Evolutionary conservation across 2,797 vertebrate species (phyloP).

Genomic region (Notolepis coatsorum): DNA sequence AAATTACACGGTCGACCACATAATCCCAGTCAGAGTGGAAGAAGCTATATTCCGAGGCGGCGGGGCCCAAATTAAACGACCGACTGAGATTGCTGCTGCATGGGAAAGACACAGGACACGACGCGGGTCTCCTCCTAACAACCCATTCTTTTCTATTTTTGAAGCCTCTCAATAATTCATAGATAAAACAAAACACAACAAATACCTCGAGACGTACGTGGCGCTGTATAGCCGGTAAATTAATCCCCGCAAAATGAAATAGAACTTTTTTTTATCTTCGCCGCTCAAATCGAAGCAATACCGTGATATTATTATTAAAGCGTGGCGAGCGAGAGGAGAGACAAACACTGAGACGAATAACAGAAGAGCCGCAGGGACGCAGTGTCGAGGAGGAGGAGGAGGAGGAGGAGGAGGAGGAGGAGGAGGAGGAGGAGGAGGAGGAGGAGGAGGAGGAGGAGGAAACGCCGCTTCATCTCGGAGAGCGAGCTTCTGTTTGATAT

Average conservation of each 20-base stretch:
- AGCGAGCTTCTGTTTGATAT: slow-evolving; percentile 58
- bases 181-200: slow-evolving; percentile 86
- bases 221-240: slow-evolving; percentile 75
- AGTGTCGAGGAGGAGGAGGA: slow-evolving; percentile 67
- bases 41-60: slow-evolving; percentile 71
- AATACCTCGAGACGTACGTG: slow-evolving; percentile 82
- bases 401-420: no score
- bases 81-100: slow-evolving; percentile 74
- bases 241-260: slow-evolving; percentile 87
- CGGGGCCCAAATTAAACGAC: slow-evolving; percentile 83
- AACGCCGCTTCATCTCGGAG: slow-evolving; percentile 75
- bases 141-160: slow-evolving; percentile 67
- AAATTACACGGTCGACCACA: slow-evolving; percentile 77
- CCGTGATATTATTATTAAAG: slow-evolving; percentile 86
- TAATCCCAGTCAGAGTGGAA: slow-evolving; percentile 70
- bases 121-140: slow-evolving; percentile 47
- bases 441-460: no score
- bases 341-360: slow-evolving; percentile 81
- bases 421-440: no score
- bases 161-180: slow-evolving; percentile 86
- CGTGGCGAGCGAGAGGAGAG: slow-evolving; percentile 78
- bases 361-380: slow-evolving; percentile 72
- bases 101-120: slow-evolving; percentile 70
- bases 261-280: slow-evolving; percentile 82
- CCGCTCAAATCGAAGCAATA: slow-evolving; percentile 85